These are phyloP conservation scores for Lithophane semibrunnea DNA, from an alignment of 2,888 invertebrate species.

Conservation along the genomic window DNA sequence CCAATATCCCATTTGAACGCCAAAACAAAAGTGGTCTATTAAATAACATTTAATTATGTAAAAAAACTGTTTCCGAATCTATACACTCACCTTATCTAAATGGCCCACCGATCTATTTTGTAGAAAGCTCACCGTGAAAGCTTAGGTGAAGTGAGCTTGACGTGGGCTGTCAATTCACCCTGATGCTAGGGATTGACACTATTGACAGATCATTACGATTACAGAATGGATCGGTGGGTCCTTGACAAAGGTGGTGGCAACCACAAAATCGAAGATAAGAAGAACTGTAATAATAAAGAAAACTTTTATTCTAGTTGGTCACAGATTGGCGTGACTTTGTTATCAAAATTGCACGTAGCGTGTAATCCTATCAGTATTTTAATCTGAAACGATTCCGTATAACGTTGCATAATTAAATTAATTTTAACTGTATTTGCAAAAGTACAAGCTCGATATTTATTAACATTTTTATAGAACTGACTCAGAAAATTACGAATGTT, in stretches of 20 bases:
- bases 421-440: conserved; percentile 32
- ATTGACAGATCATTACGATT: neutral
- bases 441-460: conserved; percentile 15
- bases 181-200: neutral
- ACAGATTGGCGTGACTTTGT: conserved; percentile 53
- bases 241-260: neutral
- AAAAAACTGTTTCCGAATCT: too few relatives aligned
- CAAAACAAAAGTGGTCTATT: too few relatives aligned
- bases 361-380: conserved; percentile 54
- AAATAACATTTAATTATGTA: too few relatives aligned
- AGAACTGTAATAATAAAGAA: neutral
- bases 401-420: conserved; percentile 30
- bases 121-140: too few relatives aligned
- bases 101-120: too few relatives aligned
- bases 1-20: neutral
- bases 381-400: conserved; percentile 45
- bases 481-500: neutral
- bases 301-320: conserved; percentile 9
- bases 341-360: conserved; percentile 55
- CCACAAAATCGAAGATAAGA: neutral
- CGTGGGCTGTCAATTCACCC: neutral
- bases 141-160: neutral
- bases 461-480: neutral
- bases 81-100: neutral
- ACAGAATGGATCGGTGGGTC: neutral